These are phyloP conservation scores for Gymnoscopelus microlampas DNA, from an alignment of 2,797 vertebrate species.

Conservation along the genomic window DNA sequence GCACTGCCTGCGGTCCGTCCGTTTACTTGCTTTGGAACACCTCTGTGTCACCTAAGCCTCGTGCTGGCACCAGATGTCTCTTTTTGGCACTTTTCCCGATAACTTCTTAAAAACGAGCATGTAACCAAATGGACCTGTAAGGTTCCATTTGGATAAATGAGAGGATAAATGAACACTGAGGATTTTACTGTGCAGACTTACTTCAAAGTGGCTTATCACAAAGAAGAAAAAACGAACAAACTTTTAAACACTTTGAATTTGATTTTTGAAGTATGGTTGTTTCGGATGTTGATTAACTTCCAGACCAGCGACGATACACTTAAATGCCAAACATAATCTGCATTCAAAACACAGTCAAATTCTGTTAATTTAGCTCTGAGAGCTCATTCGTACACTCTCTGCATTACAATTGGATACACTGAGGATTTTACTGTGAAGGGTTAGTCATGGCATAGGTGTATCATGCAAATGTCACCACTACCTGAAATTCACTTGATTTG, in stretches of 20 bases:
- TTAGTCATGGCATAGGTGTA: no score
- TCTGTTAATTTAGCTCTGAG: constrained; percentile 16
- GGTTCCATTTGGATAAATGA: no score
- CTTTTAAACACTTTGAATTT: constrained; percentile 29
- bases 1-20: background rate
- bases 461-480: constrained; percentile 56
- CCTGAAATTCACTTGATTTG: constrained; percentile 52
- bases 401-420: no score
- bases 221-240: background rate
- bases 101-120: constrained; percentile 13
- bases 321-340: constrained; percentile 65
- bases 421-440: no score
- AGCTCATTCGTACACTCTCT: no score
- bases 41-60: constrained; percentile 25
- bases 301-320: constrained; percentile 37
- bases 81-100: constrained; percentile 24
- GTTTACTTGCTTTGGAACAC: constrained; percentile 12
- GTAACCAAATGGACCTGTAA: no score
- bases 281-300: constrained; percentile 52
- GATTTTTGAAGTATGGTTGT: constrained; percentile 32
- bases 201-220: constrained; percentile 35
- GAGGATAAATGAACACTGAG: no score
- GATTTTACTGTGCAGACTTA: no score
- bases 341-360: constrained; percentile 56
- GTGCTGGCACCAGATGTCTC: constrained; percentile 44